Evolutionary conservation across 2,113 vertebrate genomes (phyloP), one percentile per base, ranked within the genome.

Genomic region (Excalfactoria chinensis): DNA sequence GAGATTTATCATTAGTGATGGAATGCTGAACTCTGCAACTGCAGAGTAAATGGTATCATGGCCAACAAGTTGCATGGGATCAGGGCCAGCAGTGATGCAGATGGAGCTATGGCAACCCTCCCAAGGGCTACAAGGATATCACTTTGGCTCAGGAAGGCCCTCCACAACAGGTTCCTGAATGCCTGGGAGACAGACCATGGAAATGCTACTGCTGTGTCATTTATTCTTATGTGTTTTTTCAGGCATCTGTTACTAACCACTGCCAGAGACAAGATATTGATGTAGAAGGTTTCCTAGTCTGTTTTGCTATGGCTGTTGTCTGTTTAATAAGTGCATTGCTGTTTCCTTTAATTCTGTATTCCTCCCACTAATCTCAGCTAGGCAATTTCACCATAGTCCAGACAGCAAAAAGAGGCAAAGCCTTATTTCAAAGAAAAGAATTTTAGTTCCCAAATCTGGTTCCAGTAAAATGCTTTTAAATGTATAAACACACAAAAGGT

Each of bases 11-110:
- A 21, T 43, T 58, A 58, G 37, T 41, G 67, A 46, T 86, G 59
- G 13, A 10, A 1, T 14, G 18, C 72, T 88, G 22, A 80, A 0
- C 62, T 69, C 30, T 76, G 59, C 58, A 66, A 4, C 0, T 69
- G 68, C 37, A 69, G 48, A 94, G 30, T 53, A 37, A 53, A 46
- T 14, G 25, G 40, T 62, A 35, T 25, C 37, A 9, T 9, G 17
- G n/a, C 22, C 53, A 60, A 23, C 32, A 63, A 30, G 7, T 83
- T 85, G 22, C 17, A 1, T 40, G 30, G 71, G 44, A 85, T 30
- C 9, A 51, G 37, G 17, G 40, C 71, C 35, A 34, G 30, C 13
- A 64, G 35, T 62, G 56, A n/a, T 44, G 55, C 40, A 91, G 51
- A 34, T 85, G 59, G 60, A 73, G 59, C 68, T 73, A 6, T 73